Evolutionary conservation across 2,888 invertebrate species (phyloP).

Genomic region (Ischnus inquisitorius): DNA sequence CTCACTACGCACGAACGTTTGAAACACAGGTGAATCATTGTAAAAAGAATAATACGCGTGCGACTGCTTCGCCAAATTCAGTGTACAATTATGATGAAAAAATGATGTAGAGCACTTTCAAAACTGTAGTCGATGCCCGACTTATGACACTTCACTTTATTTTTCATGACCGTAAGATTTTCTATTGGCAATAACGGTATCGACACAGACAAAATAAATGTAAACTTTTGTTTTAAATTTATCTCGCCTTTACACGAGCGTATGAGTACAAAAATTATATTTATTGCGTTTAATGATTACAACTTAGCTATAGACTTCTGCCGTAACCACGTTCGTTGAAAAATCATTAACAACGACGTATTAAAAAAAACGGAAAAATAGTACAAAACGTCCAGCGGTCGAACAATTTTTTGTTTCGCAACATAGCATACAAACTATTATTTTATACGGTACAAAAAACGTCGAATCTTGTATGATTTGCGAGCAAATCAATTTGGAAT

Average conservation of each 20-base stretch:
- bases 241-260: not conserved
- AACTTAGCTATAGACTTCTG: not conserved
- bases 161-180: no score
- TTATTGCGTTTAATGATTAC: not conserved
- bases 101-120: no score
- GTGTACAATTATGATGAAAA: no score
- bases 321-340: not conserved
- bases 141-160: no score
- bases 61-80: no score
- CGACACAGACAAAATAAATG: not conserved
- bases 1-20: constrained; percentile 85
- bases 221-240: constrained; percentile 3
- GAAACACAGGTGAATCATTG: constrained; percentile 70
- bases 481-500: not conserved
- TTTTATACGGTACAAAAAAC: not conserved
- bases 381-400: not conserved
- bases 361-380: not conserved
- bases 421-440: not conserved
- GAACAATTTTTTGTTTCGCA: no score
- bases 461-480: not conserved
- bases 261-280: constrained; percentile 3
- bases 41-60: no score
- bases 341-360: not conserved
- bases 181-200: not conserved
- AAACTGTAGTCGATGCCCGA: no score